Conservation (phyloP, 2,797 vertebrate genomes). For the Syngnathus acus region DNA sequence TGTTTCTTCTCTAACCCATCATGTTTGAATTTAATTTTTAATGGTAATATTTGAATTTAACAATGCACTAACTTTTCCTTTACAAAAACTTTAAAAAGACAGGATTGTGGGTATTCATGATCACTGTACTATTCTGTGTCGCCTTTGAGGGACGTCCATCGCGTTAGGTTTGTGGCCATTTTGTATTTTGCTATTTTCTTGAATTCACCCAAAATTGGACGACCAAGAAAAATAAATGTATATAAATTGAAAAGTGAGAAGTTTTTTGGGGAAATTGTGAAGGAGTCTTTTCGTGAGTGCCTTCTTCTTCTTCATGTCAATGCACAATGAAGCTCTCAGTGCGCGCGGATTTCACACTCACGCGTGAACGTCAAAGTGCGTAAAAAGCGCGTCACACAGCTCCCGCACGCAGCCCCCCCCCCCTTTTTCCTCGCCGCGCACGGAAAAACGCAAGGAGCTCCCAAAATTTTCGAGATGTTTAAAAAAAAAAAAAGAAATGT, state of each 20-base stretch:
- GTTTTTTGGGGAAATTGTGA: not conserved
- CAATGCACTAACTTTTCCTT: too few relatives aligned
- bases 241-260: too few relatives aligned
- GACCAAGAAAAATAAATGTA: too few relatives aligned
- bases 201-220: not conserved
- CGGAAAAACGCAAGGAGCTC: not conserved
- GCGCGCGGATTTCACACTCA: conserved; percentile 59
- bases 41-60: too few relatives aligned
- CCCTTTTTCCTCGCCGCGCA: not conserved
- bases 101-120: not conserved
- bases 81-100: too few relatives aligned
- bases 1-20: too few relatives aligned
- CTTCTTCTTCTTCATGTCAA: conserved; percentile 46
- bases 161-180: not conserved
- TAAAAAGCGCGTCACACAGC: conserved; percentile 61
- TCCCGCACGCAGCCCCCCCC: not conserved
- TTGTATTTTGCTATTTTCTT: not conserved
- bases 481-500: not conserved
- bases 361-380: conserved; percentile 64
- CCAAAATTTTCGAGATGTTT: not conserved
- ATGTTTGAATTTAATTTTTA: too few relatives aligned
- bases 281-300: conserved; percentile 1
- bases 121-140: not conserved
- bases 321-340: conserved; percentile 69
- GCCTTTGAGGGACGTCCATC: not conserved